phyloP scores from a whole-genome alignment of 1,140 invertebrate genomes.

The Micrasema longulum region DNA sequence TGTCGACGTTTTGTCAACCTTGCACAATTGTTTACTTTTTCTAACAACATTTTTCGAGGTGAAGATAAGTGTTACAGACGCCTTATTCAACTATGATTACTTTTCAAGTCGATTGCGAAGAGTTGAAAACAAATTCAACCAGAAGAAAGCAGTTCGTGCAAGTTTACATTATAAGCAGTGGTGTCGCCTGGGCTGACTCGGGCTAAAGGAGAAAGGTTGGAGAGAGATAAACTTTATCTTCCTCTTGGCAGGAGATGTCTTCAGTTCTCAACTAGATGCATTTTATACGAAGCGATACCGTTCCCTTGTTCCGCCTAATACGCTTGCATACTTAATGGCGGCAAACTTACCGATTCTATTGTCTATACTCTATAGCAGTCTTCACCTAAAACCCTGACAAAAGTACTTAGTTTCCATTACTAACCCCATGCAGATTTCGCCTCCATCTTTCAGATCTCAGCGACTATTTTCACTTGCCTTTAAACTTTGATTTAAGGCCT shows the following conservation, averaged over 20 bases:
- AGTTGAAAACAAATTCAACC: slow-evolving; percentile 33
- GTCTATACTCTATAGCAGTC: background rate
- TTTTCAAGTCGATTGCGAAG: slow-evolving; percentile 19
- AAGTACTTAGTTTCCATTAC: slow-evolving; percentile 20
- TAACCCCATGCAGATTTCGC: slow-evolving; percentile 1
- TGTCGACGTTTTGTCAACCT: too few relatives aligned
- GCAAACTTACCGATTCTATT: slow-evolving; percentile 45
- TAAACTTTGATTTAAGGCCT: background rate
- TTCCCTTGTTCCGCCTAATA: slow-evolving; percentile 47
- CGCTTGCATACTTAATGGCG: slow-evolving; percentile 50
- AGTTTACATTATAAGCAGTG: slow-evolving; percentile 14
- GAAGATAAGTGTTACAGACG: too few relatives aligned
- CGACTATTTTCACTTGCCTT: slow-evolving; percentile 5
- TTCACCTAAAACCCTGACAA: slow-evolving; percentile 11
- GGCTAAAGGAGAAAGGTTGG: slow-evolving; percentile 11
- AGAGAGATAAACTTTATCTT: slow-evolving; percentile 52
- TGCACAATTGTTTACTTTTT: too few relatives aligned
- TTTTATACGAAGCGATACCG: slow-evolving; percentile 48
- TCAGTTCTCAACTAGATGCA: slow-evolving; percentile 48
- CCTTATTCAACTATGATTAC: slow-evolving; percentile 9
- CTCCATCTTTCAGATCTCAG: slow-evolving; percentile 5
- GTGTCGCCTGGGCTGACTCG: slow-evolving; percentile 1
- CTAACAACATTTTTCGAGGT: too few relatives aligned
- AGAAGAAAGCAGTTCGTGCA: slow-evolving; percentile 26
- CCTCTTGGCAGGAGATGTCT: slow-evolving; percentile 45